phyloP scores from a whole-genome alignment of 2,797 vertebrate genomes.

The Okamejei kenojei region DNA sequence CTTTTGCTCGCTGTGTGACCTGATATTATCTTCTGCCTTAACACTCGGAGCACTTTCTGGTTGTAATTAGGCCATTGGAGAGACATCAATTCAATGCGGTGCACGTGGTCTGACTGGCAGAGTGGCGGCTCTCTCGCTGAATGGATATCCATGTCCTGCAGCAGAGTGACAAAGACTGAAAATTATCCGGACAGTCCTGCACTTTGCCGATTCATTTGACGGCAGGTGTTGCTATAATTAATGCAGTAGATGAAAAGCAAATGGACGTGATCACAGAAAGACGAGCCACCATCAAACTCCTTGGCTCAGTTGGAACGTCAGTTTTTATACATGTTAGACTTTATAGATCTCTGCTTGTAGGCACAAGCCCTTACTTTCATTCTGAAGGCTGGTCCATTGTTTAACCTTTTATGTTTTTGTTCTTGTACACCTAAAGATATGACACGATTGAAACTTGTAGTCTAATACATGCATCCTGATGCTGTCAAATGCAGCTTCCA shows the following conservation, averaged over 20 bases:
- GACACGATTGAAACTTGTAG: background rate
- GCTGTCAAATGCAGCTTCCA: background rate
- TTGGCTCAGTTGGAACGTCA: background rate
- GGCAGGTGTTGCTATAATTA: constrained; percentile 42
- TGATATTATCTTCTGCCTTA: constrained; percentile 60
- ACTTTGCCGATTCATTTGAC: constrained; percentile 42
- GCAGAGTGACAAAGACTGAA: background rate
- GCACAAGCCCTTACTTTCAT: background rate
- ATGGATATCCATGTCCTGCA: background rate
- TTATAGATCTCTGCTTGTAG: background rate
- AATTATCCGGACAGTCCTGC: background rate
- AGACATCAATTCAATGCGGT: constrained; percentile 52
- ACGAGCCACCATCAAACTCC: background rate
- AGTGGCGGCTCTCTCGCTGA: background rate
- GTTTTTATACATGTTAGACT: background rate
- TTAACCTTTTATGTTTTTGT: background rate
- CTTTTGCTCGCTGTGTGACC: constrained; percentile 55
- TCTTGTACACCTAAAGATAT: background rate
- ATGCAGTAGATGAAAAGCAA: constrained; percentile 42
- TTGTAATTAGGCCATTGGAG: constrained; percentile 61
- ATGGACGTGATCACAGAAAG: background rate
- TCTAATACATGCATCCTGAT: background rate
- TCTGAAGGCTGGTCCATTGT: background rate
- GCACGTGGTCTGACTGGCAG: constrained; percentile 42
- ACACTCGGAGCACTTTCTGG: constrained; percentile 55